Evolutionary conservation across 2,113 vertebrate genomes (phyloP).

Genomic region (Chunga burmeisteri): DNA sequence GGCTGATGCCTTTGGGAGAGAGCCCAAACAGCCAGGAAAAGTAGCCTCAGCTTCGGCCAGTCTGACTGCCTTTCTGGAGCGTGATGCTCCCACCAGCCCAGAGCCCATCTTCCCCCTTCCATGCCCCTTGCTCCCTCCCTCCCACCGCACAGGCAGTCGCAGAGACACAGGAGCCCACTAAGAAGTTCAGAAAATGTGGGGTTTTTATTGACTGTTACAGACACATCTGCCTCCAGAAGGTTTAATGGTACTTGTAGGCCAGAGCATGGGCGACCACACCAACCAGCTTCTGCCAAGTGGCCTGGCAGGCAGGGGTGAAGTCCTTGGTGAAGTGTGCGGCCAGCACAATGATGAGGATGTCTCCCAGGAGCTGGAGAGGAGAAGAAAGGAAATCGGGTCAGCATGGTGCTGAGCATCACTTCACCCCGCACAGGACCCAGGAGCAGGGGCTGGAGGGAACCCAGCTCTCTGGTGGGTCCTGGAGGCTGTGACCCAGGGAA

Average conservation of each 20-base stretch:
- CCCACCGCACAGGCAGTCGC: not conserved
- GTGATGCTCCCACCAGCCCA: fast-evolving
- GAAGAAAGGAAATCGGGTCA: not conserved
- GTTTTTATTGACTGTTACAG: not conserved
- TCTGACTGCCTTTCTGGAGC: not conserved
- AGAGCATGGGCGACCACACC: slow-evolving; percentile 79
- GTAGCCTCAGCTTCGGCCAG: too few relatives aligned
- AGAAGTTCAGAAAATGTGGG: not conserved
- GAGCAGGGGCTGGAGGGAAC: not conserved
- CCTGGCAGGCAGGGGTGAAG: slow-evolving; percentile 73
- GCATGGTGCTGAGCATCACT: not conserved
- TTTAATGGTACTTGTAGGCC: slow-evolving; percentile 80
- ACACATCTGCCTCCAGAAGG: not conserved
- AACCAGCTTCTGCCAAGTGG: slow-evolving; percentile 82
- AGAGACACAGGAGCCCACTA: not conserved
- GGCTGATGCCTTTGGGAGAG: not conserved
- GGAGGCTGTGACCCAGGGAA: not conserved
- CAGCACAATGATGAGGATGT: slow-evolving; percentile 78
- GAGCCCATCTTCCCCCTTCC: not conserved
- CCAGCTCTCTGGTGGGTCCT: not conserved
- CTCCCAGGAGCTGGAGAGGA: slow-evolving; percentile 76
- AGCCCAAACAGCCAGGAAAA: not conserved
- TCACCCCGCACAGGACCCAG: fast-evolving
- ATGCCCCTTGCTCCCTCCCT: not conserved
- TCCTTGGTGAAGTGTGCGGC: slow-evolving; percentile 54